Evolutionary conservation across 2,888 invertebrate species (phyloP), one percentile per base, ranked within the genome.

Genomic region (Plusia festucae): DNA sequence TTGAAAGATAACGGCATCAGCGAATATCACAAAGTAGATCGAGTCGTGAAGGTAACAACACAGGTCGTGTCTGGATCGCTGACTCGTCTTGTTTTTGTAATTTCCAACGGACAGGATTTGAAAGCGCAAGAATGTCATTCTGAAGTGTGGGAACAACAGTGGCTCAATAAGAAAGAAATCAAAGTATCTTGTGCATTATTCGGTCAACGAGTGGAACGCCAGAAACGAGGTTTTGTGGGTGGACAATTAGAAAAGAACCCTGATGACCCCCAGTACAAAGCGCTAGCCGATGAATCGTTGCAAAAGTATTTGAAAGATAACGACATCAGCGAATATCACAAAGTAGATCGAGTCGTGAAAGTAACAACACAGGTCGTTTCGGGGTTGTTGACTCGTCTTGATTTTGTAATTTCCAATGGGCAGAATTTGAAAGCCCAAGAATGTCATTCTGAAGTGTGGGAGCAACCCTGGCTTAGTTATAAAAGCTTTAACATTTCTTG

Each of bases 281-380:
- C 87, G 49, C 80, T 87, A 44, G 73, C 87, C 6, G 82, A 85
- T 22, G 78, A 88, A 53, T 85, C 83, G 1, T 64, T 90, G 20
- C 57, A 73, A 53, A 76, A 83, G 30, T 88, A 73, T 57, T 46
- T 73, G 8, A 46, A 68, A 32, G 49, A 20, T n/a, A 73, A 18
- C 0, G 68, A 59, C n/a, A 68, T 30, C 34, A 60, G 53, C 1
- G 34, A 58, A 24, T 20, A 46, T 18, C 77, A 57, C 24, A 82
- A 70, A 32, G 11, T 73, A 18, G 53, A 59, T 16, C 52, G 22
- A 7, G 61, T 84, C 46, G 30, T 68, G 54, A 71, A 55, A 27
- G 72, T 73, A 11, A 62, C 58, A 16, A 22, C 74, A 55, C 84
- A 84, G 56, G 76, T 67, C 16, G 72, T 73, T 51, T 57, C 68